phyloP scores from a whole-genome alignment of 2,797 vertebrate genomes.

The Varecia variegata region DNA sequence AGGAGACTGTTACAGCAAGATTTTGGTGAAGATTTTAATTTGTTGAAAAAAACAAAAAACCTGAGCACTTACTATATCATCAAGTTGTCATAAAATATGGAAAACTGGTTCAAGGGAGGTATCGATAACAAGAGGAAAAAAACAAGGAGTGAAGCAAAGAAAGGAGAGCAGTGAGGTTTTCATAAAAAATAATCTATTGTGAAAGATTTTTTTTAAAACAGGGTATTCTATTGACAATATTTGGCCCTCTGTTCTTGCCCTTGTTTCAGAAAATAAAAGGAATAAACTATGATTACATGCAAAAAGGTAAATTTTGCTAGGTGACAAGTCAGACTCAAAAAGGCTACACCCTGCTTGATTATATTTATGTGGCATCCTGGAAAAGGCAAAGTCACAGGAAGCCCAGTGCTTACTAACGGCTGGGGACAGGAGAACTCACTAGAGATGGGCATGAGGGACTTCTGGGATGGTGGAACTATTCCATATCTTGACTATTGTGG shows the following conservation, averaged over 20 bases:
- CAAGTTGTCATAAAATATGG: neutral
- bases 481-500: neutral
- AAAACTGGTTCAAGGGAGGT: neutral
- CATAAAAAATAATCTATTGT: neutral
- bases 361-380: neutral
- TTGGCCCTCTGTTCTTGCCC: neutral
- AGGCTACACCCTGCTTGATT: neutral
- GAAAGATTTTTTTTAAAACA: neutral
- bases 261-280: conserved; percentile 23
- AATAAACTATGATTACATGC: neutral
- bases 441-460: neutral
- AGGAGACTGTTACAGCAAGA: neutral
- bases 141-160: neutral
- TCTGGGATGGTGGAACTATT: neutral
- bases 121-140: neutral
- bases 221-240: neutral
- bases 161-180: neutral
- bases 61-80: neutral
- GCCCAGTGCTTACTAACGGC: neutral
- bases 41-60: neutral
- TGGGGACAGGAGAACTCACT: neutral
- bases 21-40: neutral
- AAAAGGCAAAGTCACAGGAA: neutral
- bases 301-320: neutral
- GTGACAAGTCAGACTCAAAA: neutral